Evolutionary conservation across 1,140 invertebrate genomes (phyloP), one percentile per base, ranked within the genome.

Genomic region (Anadara kagoshimensis): DNA sequence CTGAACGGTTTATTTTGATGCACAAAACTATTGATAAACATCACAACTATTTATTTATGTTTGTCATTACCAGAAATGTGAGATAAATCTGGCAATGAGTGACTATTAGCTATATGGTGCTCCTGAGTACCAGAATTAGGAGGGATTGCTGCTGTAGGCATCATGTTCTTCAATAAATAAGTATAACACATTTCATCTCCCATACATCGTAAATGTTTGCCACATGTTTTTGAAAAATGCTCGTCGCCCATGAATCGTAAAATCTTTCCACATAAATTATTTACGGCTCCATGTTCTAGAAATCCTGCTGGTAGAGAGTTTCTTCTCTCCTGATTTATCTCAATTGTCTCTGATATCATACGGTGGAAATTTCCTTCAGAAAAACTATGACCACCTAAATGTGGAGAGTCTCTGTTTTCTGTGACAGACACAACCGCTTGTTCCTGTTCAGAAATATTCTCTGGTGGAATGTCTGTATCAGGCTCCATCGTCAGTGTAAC

Each of bases 231-330:
- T 22, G 76, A 78, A 44, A 72, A 63, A 58, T 80, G 74, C 12
- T 78, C 72, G 59, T 80, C 78, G 20, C 80, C 78, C 54, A 83
- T 79, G 5, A 64, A 66, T 20, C 76, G 53, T 24, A 82, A 61
- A 54, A 83, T 62, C 36, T 67, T 58, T 12, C 80, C 76, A 47
- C 76, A 80, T 16, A 80, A 41, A 49, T 41, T 63, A 43, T 79
- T 75, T 45, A 78, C 45, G 44, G 72, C 22, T 5, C 69, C 49
- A 51, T 76, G 79, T 44, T 75, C 73, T 45, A 75, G 44, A 14
- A 75, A 11, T 29, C 73, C 73, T 16, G 68, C 36, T 12, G 73
- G 73, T 43, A 75, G 45, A 43, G 73, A 75, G 29, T 49, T 51
- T 53, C 73, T 49, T 16, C 73, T 68, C 20, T 67, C 57, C 1